Conservation (phyloP, 2,888 invertebrate genomes). For the Charanyca ferruginea region DNA sequence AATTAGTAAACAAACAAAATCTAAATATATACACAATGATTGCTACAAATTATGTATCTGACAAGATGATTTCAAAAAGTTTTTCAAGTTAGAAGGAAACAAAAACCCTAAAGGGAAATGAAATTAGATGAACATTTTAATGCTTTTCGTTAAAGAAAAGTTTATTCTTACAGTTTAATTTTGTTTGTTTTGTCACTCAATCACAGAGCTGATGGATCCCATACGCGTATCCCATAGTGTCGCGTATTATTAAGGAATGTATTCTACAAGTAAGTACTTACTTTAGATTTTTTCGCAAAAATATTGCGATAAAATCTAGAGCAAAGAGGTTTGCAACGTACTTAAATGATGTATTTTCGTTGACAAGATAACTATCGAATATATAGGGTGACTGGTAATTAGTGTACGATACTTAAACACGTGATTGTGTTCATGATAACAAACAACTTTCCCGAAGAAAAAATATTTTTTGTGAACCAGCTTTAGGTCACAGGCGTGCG, state of each 20-base stretch:
- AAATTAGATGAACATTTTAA: slow-evolving; percentile 23
- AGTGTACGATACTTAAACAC: too few relatives aligned
- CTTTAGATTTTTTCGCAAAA: too few relatives aligned
- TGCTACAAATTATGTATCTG: background rate
- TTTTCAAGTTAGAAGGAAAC: slow-evolving; percentile 9
- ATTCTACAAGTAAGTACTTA: slow-evolving; percentile 1
- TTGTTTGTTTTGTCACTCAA: slow-evolving; percentile 11
- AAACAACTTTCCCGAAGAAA: too few relatives aligned
- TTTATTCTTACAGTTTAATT: slow-evolving; percentile 9
- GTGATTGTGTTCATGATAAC: too few relatives aligned
- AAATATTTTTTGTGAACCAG: too few relatives aligned
- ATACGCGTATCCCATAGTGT: slow-evolving; percentile 2
- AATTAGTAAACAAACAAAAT: too few relatives aligned
- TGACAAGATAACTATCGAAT: too few relatives aligned
- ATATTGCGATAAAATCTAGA: too few relatives aligned
- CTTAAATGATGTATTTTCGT: too few relatives aligned
- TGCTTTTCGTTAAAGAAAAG: slow-evolving; percentile 25
- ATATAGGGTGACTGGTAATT: too few relatives aligned
- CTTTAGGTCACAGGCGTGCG: too few relatives aligned
- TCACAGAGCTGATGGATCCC: slow-evolving; percentile 29
- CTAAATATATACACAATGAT: background rate
- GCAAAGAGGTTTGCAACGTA: too few relatives aligned
- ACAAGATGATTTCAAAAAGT: slow-evolving; percentile 30
- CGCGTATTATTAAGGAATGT: background rate
- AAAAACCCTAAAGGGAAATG: slow-evolving; percentile 16